These are phyloP conservation scores for Patella pellucida DNA, from an alignment of 2,888 invertebrate genomes.

Conservation along the genomic window DNA sequence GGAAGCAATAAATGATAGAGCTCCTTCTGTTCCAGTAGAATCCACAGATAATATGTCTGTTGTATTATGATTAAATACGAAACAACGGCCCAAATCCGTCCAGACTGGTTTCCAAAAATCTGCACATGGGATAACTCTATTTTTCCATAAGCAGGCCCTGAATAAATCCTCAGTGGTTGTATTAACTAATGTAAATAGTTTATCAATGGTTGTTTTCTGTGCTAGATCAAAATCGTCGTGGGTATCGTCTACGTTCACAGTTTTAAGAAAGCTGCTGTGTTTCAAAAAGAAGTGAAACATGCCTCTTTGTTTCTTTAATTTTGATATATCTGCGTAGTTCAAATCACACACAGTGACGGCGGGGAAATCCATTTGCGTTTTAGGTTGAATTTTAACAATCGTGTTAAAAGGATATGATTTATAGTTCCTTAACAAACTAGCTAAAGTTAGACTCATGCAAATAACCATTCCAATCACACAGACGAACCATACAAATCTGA, in stretches of 20 bases:
- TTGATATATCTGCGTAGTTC: constrained; percentile 8
- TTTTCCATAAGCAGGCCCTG: background rate
- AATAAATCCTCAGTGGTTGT: background rate
- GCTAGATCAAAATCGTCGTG: background rate
- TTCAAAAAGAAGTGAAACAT: background rate
- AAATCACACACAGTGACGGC: constrained; percentile 28
- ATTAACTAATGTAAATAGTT: background rate
- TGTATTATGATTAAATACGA: background rate
- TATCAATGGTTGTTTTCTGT: background rate
- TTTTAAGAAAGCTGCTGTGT: background rate
- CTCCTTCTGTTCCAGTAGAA: background rate
- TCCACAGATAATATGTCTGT: background rate
- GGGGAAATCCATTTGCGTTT: constrained; percentile 21
- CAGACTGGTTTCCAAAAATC: background rate
- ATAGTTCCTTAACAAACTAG: constrained; percentile 11
- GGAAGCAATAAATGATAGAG: background rate
- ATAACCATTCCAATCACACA: background rate
- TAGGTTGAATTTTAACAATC: constrained; percentile 12
- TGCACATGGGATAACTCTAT: background rate
- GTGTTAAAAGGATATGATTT: constrained; percentile 18
- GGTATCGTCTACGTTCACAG: background rate
- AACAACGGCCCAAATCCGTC: background rate
- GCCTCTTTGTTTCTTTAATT: background rate
- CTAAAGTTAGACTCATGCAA: constrained; percentile 6
- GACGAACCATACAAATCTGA: background rate